A percentile compares a stretch with the other conserved stretches of the same genome.
Conservation (phyloP, 1,140 invertebrate species). For the Gonioctena quinquepunctata region DNA sequence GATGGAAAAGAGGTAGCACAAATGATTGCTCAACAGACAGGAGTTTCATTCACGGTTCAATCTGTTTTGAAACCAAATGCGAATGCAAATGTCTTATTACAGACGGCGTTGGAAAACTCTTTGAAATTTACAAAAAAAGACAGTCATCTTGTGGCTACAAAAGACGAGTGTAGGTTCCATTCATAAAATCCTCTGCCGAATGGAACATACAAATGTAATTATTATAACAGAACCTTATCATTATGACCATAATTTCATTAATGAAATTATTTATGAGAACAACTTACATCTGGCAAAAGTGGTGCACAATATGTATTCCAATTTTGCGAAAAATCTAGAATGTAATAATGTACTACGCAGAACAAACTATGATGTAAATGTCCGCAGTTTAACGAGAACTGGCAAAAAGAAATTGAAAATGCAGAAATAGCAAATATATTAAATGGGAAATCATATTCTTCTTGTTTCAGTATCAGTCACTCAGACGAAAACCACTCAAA, state of each 20-base stretch:
- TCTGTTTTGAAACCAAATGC: background rate
- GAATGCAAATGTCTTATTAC: background rate
- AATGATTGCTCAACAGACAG: background rate
- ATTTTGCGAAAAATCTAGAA: background rate
- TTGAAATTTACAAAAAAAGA: background rate
- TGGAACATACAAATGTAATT: background rate
- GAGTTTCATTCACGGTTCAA: background rate
- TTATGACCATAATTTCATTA: background rate
- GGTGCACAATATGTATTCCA: conserved; percentile 1
- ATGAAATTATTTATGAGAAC: background rate
- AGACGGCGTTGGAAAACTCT: background rate
- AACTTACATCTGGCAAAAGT: background rate
- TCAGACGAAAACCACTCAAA: no score
- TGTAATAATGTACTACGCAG: conserved; percentile 1
- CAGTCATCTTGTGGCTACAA: background rate
- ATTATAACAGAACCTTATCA: conserved; percentile 1
- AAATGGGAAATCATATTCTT: conserved; percentile 4
- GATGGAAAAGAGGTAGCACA: background rate
- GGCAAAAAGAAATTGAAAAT: background rate
- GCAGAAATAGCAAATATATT: conserved; percentile 1
- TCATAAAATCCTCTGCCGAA: background rate
- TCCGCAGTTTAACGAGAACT: background rate
- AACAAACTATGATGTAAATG: background rate
- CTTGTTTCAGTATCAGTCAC: background rate
- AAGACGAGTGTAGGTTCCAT: background rate